These are phyloP conservation scores for Eilema sororculum DNA, from an alignment of 2,888 invertebrate genomes.

Conservation along the genomic window DNA sequence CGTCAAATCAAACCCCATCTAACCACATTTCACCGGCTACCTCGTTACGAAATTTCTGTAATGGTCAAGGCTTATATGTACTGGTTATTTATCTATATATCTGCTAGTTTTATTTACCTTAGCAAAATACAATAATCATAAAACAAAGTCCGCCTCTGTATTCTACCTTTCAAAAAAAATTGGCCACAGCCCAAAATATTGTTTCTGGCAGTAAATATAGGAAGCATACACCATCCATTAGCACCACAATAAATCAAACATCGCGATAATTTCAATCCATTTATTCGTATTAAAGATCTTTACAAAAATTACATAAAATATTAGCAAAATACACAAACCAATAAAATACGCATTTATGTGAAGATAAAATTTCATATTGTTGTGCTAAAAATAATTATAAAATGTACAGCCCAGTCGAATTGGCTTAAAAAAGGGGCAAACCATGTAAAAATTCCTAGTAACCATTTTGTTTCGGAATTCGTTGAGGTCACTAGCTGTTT, in stretches of 20 bases:
- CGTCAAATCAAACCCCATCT: too few relatives aligned
- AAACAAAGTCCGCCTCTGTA: conserved; percentile 58
- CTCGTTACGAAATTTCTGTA: too few relatives aligned
- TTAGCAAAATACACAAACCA: conserved; percentile 67
- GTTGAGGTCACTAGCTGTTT: too few relatives aligned
- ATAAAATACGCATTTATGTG: conserved; percentile 58
- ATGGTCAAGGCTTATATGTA: too few relatives aligned
- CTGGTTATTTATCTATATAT: too few relatives aligned
- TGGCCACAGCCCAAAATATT: conserved; percentile 62
- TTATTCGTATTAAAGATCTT: conserved; percentile 71
- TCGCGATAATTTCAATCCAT: conserved; percentile 56
- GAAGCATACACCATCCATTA: conserved; percentile 33
- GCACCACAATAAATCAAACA: conserved; percentile 37
- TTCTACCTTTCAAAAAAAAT: conserved; percentile 54
- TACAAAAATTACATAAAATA: conserved; percentile 65
- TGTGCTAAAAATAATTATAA: conserved; percentile 30
- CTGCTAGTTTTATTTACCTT: too few relatives aligned
- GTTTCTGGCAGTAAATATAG: conserved; percentile 47
- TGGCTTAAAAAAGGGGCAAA: too few relatives aligned
- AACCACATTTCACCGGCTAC: too few relatives aligned
- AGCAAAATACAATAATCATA: neutral
- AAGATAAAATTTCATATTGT: conserved; percentile 29
- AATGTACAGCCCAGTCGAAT: conserved; percentile 5
- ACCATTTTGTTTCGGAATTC: too few relatives aligned
- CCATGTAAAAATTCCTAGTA: too few relatives aligned